Percentiles rank a stretch among this genome's conserved stretches.
phyloP scores from a whole-genome alignment of 92 coral and sea anemone genomes.

The Porites lobata region DNA sequence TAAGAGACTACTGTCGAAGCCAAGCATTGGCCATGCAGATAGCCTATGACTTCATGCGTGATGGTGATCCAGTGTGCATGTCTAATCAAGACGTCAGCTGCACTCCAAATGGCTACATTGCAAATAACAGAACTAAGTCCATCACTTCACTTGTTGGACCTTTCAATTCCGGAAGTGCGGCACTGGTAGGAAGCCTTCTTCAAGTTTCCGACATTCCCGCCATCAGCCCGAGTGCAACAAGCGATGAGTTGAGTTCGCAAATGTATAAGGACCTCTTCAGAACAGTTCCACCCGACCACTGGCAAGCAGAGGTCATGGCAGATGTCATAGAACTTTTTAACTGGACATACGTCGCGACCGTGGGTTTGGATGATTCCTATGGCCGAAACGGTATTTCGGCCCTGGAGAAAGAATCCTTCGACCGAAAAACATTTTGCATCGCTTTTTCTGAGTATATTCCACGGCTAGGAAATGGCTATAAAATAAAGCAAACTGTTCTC shows the following conservation, averaged over 20 bases:
- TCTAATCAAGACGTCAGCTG: slow-evolving; percentile 31
- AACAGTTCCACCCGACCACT: slow-evolving; percentile 88
- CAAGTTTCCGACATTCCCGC: slow-evolving; percentile 82
- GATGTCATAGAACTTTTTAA: slow-evolving; percentile 84
- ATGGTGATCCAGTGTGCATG: slow-evolving; percentile 30
- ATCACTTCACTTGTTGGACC: slow-evolving; percentile 75
- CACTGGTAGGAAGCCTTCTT: slow-evolving; percentile 80
- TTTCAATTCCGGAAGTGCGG: slow-evolving; percentile 77
- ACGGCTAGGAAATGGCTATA: slow-evolving; percentile 61
- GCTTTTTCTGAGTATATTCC: slow-evolving; percentile 69
- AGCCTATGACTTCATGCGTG: slow-evolving; percentile 76
- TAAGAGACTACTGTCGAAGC: slow-evolving; percentile 76
- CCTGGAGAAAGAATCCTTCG: slow-evolving; percentile 77
- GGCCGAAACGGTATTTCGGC: slow-evolving; percentile 80
- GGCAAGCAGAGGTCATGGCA: slow-evolving; percentile 85
- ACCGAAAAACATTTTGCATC: slow-evolving; percentile 79
- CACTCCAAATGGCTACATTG: not conserved
- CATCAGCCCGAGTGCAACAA: slow-evolving; percentile 91
- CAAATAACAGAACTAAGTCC: slow-evolving; percentile 21
- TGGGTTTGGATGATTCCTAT: slow-evolving; percentile 84
- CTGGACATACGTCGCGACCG: slow-evolving; percentile 85
- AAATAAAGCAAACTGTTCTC: slow-evolving; percentile 64
- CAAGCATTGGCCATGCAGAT: slow-evolving; percentile 61
- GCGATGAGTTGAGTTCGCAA: slow-evolving; percentile 80
- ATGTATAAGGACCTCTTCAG: slow-evolving; percentile 81